Evolutionary conservation across 2,113 vertebrate genomes (phyloP), one percentile per base, ranked within the genome.

Genomic region (Pardalotus punctatus): DNA sequence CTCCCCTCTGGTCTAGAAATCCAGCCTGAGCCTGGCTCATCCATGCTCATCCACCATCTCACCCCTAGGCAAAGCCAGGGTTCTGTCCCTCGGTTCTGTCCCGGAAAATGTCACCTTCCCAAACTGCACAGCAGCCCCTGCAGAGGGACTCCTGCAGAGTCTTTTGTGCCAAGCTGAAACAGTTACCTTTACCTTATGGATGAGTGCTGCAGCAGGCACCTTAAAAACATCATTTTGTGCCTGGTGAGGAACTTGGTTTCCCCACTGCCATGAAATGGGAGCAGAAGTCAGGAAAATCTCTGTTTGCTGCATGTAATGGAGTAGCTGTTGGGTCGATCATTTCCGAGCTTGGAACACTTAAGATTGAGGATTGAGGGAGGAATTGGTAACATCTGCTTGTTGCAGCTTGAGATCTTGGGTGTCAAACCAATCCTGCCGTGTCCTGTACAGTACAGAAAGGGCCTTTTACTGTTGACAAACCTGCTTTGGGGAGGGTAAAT

Each of bases 51-150:
- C 60, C 28, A 42, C 27, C 54, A 22, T 21, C 35, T 47, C 8
- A 0, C n/a, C 0, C 2, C 56, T 74, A 1, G 1, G 57, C 36
- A 27, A 23, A 22, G 53, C 24, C 3, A 35, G 76, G 70, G 65
- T 4, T 36, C 29, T n/a, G 45, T 43, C 79, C 74, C 28, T 83
- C 0, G 0, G 12, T 51, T 47, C 62, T 64, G 58, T 35, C 54
- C 3, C 10, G 27, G 89, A 6, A 86, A 42, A 80, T 16, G 58
- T 4, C 71, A 42, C 70, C 43, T 36, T 36, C 64, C 57, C 17
- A 57, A 40, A 14, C 31, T 5, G 91, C 35, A 2, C 69, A 20
- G 69, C 85, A 14, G 56, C 23, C 56, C 3, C 51, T 0, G 1
- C 13, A 22, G 29, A 45, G 12, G 14, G 28, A 16, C 29, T 36